Percentiles rank a stretch among this genome's conserved stretches.
These are phyloP conservation scores for Eristalis arbustorum DNA, from an alignment of 2,888 invertebrate species.

Conservation along the genomic window DNA sequence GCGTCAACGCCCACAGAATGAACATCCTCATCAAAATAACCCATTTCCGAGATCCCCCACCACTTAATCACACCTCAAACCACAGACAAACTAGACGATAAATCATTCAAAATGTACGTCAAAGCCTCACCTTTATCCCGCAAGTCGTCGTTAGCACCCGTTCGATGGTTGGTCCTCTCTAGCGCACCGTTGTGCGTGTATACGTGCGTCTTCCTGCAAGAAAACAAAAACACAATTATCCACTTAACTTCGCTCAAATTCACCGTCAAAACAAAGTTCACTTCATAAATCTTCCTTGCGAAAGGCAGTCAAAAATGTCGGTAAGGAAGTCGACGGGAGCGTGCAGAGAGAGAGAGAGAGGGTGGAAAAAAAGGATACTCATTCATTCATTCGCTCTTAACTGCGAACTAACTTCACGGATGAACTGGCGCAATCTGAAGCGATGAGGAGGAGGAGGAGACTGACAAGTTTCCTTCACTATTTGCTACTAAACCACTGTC, in stretches of 20 bases:
- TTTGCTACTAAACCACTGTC: slow-evolving; percentile 5
- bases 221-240: slow-evolving; percentile 12
- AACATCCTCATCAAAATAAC: too few species aligned
- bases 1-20: too few species aligned
- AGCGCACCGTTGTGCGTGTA: neutral
- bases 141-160: slow-evolving; percentile 47
- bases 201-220: slow-evolving; percentile 36
- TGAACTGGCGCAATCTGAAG: too few species aligned
- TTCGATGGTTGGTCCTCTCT: neutral
- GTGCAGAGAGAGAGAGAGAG: neutral
- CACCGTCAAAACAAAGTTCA: neutral
- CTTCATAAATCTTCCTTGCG: slow-evolving; percentile 16
- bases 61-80: too few species aligned
- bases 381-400: neutral
- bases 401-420: slow-evolving; percentile 22
- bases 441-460: too few species aligned
- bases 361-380: neutral
- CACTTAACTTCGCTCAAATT: neutral
- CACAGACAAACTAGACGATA: too few species aligned
- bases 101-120: neutral
- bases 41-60: too few species aligned
- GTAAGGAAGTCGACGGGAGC: neutral
- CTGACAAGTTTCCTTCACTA: neutral
- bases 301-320: neutral
- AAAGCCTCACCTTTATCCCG: slow-evolving; percentile 51